Percentiles rank a stretch among this genome's conserved stretches.
Evolutionary conservation across 2,797 vertebrate genomes (phyloP).

Genomic region (Tamandua tetradactyla): DNA sequence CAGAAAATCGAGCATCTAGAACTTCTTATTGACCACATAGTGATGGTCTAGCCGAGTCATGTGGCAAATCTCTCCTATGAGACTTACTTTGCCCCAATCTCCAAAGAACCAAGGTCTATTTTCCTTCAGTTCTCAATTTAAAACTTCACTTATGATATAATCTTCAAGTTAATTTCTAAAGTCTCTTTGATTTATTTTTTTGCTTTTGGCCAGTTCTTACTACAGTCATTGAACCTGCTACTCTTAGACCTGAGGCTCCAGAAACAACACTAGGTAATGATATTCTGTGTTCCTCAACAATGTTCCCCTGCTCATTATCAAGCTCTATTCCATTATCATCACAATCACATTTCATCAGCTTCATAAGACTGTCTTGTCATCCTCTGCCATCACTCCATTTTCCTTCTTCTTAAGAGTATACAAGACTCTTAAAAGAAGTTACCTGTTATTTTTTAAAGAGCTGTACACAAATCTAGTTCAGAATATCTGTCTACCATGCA

Average conservation of each 20-base stretch:
- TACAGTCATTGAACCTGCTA: slow-evolving; percentile 71
- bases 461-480: not conserved
- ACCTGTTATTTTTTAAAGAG: slow-evolving; percentile 26
- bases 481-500: not conserved
- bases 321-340: not conserved
- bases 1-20: not conserved
- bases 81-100: not conserved
- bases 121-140: slow-evolving; percentile 34
- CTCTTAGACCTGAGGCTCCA: slow-evolving; percentile 76
- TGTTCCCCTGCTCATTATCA: not conserved
- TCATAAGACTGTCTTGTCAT: not conserved
- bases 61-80: not conserved
- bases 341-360: slow-evolving; percentile 5
- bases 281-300: not conserved
- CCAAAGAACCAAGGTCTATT: not conserved
- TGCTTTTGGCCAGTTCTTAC: slow-evolving; percentile 73
- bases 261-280: slow-evolving; percentile 80
- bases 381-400: not conserved
- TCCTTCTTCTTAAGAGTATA: not conserved
- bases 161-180: slow-evolving; percentile 8
- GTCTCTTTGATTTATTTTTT: slow-evolving; percentile 60
- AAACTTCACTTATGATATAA: slow-evolving; percentile 27
- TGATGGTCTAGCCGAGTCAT: not conserved
- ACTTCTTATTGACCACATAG: not conserved
- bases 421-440: not conserved